A percentile compares a stretch with the other conserved stretches of the same genome.
Evolutionary conservation across 2,888 invertebrate species (phyloP).

Genomic region (Cepaea hortensis): DNA sequence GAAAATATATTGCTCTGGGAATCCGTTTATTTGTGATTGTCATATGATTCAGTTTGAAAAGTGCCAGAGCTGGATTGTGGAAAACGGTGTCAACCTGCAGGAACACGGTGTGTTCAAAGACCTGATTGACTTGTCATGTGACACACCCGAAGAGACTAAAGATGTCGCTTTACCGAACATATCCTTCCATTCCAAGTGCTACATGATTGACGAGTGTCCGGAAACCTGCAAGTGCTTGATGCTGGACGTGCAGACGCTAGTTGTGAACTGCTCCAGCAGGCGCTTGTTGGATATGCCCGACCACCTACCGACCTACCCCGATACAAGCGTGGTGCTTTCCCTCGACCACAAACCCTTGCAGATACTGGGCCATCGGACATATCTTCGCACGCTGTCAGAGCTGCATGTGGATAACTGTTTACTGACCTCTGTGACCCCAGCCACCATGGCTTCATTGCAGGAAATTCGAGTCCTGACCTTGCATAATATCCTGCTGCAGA

Average conservation of each 20-base stretch:
- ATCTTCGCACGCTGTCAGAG: slow-evolving; percentile 31
- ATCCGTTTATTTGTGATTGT: slow-evolving; percentile 51
- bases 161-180: background rate
- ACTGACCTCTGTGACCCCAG: slow-evolving; percentile 45
- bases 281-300: slow-evolving; percentile 47
- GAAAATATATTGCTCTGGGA: slow-evolving; percentile 28
- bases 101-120: slow-evolving; percentile 21
- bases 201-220: slow-evolving; percentile 34
- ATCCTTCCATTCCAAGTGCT: slow-evolving; percentile 27
- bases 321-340: background rate
- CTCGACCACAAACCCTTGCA: slow-evolving; percentile 46
- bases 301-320: slow-evolving; percentile 21
- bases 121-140: slow-evolving; percentile 23
- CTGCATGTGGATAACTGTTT: slow-evolving; percentile 42
- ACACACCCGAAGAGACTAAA: background rate
- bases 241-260: background rate
- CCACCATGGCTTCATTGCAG: slow-evolving; percentile 47
- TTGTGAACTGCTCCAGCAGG: slow-evolving; percentile 38
- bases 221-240: slow-evolving; percentile 18
- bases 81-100: background rate
- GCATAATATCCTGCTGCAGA: slow-evolving; percentile 49
- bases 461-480: slow-evolving; percentile 49
- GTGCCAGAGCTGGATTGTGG: slow-evolving; percentile 21
- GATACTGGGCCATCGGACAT: slow-evolving; percentile 33
- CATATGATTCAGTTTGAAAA: slow-evolving; percentile 36